A percentile compares a stretch with the other conserved stretches of the same genome.
phyloP scores from a whole-genome alignment of 2,888 invertebrate genomes.

The Himalopsyche japonica region DNA sequence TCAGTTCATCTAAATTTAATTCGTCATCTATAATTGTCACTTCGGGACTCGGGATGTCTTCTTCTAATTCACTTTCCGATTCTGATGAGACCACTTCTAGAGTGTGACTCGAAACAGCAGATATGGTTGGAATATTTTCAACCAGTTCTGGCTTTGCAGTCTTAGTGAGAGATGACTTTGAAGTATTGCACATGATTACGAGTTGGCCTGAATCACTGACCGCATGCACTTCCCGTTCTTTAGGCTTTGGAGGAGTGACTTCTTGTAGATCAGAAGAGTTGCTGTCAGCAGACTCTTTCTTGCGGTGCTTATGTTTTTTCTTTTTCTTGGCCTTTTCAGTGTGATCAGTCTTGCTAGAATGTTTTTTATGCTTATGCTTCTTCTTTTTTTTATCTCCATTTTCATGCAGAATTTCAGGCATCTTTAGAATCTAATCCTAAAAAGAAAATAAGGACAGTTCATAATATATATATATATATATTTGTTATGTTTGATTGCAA shows the following conservation, averaged over 20 bases:
- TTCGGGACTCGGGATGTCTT: conserved; percentile 72
- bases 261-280: conserved; percentile 53
- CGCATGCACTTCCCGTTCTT: conserved; percentile 43
- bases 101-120: conserved; percentile 46
- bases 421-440: background rate
- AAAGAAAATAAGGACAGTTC: too few species aligned
- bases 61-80: conserved; percentile 67
- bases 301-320: conserved; percentile 71
- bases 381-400: conserved; percentile 35
- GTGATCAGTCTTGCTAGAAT: conserved; percentile 28
- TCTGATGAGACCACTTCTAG: conserved; percentile 71
- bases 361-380: conserved; percentile 33
- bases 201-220: conserved; percentile 26
- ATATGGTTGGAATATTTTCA: conserved; percentile 40
- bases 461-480: too few species aligned
- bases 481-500: too few species aligned
- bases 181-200: conserved; percentile 41
- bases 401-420: conserved; percentile 32
- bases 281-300: conserved; percentile 55
- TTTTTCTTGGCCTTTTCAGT: conserved; percentile 54
- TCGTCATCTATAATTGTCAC: conserved; percentile 81
- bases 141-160: conserved; percentile 39
- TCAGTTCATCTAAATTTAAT: conserved; percentile 83
- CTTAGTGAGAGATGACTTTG: background rate
- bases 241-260: conserved; percentile 47